Percentiles rank a stretch among this genome's conserved stretches.
Conservation (phyloP, 2,113 vertebrate genomes). For the Nicator chloris region DNA sequence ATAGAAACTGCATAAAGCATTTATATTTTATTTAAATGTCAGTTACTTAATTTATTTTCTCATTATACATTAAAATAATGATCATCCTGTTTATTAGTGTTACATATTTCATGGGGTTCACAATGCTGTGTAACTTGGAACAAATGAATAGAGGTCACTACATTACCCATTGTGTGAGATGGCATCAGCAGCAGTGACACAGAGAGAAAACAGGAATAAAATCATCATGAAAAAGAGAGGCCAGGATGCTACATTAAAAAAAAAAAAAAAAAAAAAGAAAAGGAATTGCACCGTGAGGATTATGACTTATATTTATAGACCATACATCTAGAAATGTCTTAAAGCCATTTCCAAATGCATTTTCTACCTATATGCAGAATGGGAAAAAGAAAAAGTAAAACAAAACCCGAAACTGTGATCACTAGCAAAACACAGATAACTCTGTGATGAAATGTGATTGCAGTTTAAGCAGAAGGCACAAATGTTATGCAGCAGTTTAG, state of each 20-base stretch:
- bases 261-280: neutral
- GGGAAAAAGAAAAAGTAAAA: neutral
- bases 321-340: neutral
- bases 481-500: neutral
- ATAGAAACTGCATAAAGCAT: constrained; percentile 60
- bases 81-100: constrained; percentile 50
- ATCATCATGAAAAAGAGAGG: neutral
- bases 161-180: neutral
- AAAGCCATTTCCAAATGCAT: neutral
- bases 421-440: neutral
- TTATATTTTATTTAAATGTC: constrained; percentile 65
- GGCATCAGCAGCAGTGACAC: neutral
- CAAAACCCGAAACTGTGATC: neutral
- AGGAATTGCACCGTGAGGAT: neutral
- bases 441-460: neutral
- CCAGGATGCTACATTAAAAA: neutral
- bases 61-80: constrained; percentile 53
- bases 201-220: neutral
- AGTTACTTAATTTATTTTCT: constrained; percentile 63
- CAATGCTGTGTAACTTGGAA: neutral
- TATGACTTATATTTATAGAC: neutral
- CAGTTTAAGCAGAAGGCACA: neutral
- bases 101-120: constrained; percentile 60
- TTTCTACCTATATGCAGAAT: neutral
- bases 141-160: constrained; percentile 36